Conservation (phyloP, 2,888 invertebrate species). For the Cheilosia pagana region DNA sequence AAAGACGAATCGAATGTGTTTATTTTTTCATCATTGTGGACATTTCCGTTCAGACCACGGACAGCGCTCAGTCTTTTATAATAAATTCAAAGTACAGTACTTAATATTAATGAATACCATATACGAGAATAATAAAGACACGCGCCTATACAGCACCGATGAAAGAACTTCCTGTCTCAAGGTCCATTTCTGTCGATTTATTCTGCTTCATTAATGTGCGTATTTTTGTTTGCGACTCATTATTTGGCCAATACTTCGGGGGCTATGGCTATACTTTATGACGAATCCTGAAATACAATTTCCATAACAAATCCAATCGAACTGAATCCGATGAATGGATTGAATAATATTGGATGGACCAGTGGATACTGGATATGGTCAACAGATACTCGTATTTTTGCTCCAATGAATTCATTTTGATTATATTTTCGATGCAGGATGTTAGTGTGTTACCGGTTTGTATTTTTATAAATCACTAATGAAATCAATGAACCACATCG, state of each 20-base stretch:
- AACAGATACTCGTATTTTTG: constrained; percentile 26
- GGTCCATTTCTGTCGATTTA: constrained; percentile 28
- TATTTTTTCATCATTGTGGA: constrained; percentile 10
- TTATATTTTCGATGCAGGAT: constrained; percentile 35
- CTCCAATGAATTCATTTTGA: constrained; percentile 50
- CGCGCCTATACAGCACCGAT: constrained; percentile 22
- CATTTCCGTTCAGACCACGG: constrained; percentile 7
- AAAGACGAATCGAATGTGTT: too few species aligned
- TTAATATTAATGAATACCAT: constrained; percentile 2
- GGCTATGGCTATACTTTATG: background rate
- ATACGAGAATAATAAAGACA: constrained; percentile 5
- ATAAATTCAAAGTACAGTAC: background rate
- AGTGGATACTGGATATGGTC: constrained; percentile 23
- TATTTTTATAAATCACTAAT: background rate
- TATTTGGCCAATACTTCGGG: constrained; percentile 19
- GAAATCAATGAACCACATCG: background rate
- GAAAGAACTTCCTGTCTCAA: constrained; percentile 49
- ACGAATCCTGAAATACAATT: constrained; percentile 37
- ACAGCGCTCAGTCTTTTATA: constrained; percentile 23
- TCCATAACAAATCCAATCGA: constrained; percentile 64
- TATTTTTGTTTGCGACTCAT: constrained; percentile 35
- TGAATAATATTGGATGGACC: constrained; percentile 19
- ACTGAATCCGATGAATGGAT: constrained; percentile 31
- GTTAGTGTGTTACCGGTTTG: constrained; percentile 18
- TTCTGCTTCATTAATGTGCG: constrained; percentile 24